phyloP scores from a whole-genome alignment of 2,888 invertebrate genomes.

The Rotaria magnacalcarata region DNA sequence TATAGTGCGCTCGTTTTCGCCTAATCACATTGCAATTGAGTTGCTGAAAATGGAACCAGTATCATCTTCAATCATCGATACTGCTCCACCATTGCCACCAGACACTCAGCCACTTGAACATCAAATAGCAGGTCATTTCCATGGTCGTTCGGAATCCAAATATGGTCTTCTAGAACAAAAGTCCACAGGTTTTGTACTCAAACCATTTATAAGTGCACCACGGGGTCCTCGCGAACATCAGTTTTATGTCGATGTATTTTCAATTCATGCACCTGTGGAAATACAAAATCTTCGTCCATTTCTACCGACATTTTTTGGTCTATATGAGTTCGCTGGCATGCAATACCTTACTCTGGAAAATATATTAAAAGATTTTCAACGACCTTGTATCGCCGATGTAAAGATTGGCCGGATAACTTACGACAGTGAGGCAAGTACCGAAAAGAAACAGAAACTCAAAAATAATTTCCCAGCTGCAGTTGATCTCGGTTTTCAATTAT shows the following conservation, averaged over 20 bases:
- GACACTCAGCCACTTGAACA: conserved; percentile 48
- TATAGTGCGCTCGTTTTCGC: no score
- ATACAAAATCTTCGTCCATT: conserved; percentile 51
- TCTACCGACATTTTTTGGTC: conserved; percentile 52
- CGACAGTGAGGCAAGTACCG: conserved; percentile 54
- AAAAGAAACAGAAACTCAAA: conserved; percentile 53
- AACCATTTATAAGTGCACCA: conserved; percentile 71
- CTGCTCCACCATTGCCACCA: conserved; percentile 47
- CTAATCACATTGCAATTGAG: no score
- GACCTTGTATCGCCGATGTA: conserved; percentile 56
- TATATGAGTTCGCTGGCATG: conserved; percentile 50
- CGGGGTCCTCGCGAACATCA: conserved; percentile 68
- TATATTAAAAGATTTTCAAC: conserved; percentile 50
- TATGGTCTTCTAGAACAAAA: conserved; percentile 50
- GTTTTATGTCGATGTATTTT: conserved; percentile 40
- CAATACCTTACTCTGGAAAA: conserved; percentile 54
- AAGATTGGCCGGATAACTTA: conserved; percentile 57
- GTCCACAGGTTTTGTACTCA: conserved; percentile 71
- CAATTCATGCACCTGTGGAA: conserved; percentile 47
- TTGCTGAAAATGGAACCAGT: no score
- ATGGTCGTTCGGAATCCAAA: conserved; percentile 48
- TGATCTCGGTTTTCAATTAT: conserved; percentile 55
- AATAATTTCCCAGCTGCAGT: conserved; percentile 54
- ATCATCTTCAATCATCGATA: background rate
- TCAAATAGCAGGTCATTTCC: conserved; percentile 51